Percentiles rank a stretch among this genome's conserved stretches.
These are phyloP conservation scores for Tolypeutes matacus DNA, from an alignment of 2,797 vertebrate genomes.

Conservation along the genomic window DNA sequence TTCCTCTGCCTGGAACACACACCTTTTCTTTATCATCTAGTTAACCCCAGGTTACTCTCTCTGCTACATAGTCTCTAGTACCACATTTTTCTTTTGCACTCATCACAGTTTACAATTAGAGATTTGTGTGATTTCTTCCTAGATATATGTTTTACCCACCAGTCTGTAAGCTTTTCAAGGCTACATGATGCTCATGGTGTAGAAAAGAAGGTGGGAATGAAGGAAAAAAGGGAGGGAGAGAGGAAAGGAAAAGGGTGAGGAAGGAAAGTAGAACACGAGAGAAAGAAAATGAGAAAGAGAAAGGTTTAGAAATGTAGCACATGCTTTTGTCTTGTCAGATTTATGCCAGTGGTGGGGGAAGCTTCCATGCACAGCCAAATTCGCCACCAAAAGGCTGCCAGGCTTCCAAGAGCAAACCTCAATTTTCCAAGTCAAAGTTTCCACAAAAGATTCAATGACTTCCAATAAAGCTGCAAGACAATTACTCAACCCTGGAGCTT, in stretches of 20 bases:
- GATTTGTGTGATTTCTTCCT: slow-evolving; percentile 18
- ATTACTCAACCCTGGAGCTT: not conserved
- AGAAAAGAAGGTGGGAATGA: not conserved
- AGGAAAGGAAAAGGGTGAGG: not conserved
- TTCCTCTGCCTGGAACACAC: not conserved
- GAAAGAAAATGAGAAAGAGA: not conserved
- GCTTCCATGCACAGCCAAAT: not conserved
- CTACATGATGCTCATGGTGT: not conserved
- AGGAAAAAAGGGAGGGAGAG: not conserved
- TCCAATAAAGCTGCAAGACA: not conserved
- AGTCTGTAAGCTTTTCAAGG: not conserved
- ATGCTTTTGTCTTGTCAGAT: not conserved
- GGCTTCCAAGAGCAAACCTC: not conserved
- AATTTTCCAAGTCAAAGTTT: not conserved
- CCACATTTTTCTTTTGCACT: not conserved
- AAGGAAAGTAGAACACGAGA: not conserved
- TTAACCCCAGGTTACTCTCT: not conserved
- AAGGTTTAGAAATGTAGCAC: not conserved
- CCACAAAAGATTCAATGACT: not conserved
- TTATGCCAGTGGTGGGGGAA: too few species aligned
- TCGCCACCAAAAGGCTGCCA: not conserved
- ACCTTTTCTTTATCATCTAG: not conserved
- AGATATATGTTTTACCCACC: not conserved
- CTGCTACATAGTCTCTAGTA: not conserved
- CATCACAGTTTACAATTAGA: slow-evolving; percentile 18